Evolutionary conservation across 2,888 invertebrate species (phyloP).

Genomic region (Melikaiella ostensackeni): DNA sequence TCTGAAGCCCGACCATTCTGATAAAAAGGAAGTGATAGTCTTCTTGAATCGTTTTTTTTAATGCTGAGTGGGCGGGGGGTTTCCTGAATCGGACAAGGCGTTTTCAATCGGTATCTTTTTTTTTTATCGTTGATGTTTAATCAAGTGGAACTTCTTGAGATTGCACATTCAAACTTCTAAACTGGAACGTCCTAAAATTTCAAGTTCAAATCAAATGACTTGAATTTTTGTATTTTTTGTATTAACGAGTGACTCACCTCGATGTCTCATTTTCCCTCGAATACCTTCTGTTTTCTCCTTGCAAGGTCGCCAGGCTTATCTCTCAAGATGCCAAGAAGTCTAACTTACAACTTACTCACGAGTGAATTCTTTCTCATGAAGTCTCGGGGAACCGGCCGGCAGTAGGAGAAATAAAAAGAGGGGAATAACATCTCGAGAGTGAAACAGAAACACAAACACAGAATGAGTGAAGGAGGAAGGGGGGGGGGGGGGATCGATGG

Average conservation of each 20-base stretch:
- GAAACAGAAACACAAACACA: constrained; percentile 15
- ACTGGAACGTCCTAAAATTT: too few species aligned
- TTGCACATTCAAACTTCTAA: too few species aligned
- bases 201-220: neutral
- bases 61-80: too few species aligned
- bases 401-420: constrained; percentile 14
- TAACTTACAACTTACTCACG: constrained; percentile 17
- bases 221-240: neutral
- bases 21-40: too few species aligned
- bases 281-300: constrained; percentile 37
- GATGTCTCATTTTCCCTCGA: constrained; percentile 23
- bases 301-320: constrained; percentile 36
- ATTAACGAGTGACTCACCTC: neutral
- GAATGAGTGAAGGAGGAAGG: neutral
- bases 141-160: too few species aligned
- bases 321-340: constrained; percentile 31
- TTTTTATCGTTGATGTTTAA: too few species aligned
- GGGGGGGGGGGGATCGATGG: neutral
- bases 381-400: constrained; percentile 13
- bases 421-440: constrained; percentile 7
- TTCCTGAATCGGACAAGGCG: too few species aligned
- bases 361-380: constrained; percentile 28
- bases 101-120: too few species aligned
- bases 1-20: too few species aligned
- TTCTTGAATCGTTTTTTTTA: too few species aligned